These are phyloP conservation scores for Diplazon laetatorius DNA, from an alignment of 2,888 invertebrate species.

Conservation along the genomic window DNA sequence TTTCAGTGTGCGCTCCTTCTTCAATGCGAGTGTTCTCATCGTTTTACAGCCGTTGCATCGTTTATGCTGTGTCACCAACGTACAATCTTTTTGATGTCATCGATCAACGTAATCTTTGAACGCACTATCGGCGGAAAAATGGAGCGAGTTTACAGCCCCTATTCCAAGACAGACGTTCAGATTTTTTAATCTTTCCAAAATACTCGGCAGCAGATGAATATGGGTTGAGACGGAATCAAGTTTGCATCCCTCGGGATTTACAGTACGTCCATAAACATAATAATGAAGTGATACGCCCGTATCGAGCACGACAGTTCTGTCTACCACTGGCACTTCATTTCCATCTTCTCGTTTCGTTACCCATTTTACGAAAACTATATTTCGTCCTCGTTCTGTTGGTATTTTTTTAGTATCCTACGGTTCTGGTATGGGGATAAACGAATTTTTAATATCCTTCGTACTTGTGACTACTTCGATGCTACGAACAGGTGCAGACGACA, in stretches of 20 bases:
- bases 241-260: constrained; percentile 7
- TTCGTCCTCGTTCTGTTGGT: neutral
- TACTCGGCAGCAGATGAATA: constrained; percentile 16
- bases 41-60: constrained; percentile 39
- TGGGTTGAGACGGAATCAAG: constrained; percentile 7
- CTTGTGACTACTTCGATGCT: neutral
- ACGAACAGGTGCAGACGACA: too few species aligned
- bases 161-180: constrained; percentile 33
- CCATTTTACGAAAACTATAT: constrained; percentile 16
- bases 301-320: constrained; percentile 14
- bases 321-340: constrained; percentile 1
- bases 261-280: constrained; percentile 22
- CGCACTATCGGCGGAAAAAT: constrained; percentile 13
- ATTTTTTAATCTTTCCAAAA: constrained; percentile 35
- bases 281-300: constrained; percentile 12
- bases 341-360: neutral
- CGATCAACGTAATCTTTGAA: constrained; percentile 40
- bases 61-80: too few species aligned
- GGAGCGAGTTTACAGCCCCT: constrained; percentile 32
- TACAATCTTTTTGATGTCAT: constrained; percentile 50
- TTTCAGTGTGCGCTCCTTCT: too few species aligned
- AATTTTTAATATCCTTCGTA: neutral
- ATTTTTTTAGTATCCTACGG: constrained; percentile 24
- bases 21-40: neutral
- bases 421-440: constrained; percentile 24